Evolutionary conservation across 2,888 invertebrate genomes (phyloP), one percentile per base, ranked within the genome.

Genomic region (Brachylomia viminalis): DNA sequence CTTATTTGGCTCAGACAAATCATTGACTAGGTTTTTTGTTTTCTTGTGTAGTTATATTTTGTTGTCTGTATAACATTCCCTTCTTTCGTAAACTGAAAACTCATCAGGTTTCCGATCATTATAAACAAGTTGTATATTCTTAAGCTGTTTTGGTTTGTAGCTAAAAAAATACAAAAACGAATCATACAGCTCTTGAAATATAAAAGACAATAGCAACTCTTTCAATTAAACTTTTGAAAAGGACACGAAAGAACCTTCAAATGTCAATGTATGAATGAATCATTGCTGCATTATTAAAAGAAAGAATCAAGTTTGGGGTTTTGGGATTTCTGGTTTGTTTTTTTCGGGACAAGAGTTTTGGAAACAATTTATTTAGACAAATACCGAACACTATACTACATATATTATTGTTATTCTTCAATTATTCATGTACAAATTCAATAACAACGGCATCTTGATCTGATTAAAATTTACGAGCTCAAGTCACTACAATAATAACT

Each of bases 21-120:
- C 30, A 65, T 56, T 4, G 61, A 66, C 33, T n/a, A 56, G 23
- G 1, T 33, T 73, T 73, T 73, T n/a, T 47, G 20, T 54, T 66
- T 20, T 52, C 2, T 30, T 23, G 0, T 1, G 4, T 27, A 33
- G 8, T 54, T 47, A 20, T 20, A 23, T 23, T 23, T 38, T 6
- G 54, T 27, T 52, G 0, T 47, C 23, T 62, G 30, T 17, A 27
- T 42, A 23, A 42, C 7, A 42, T 13, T 47, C 10, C 2, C 33
- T 2, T n/a, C 13, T 45, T 15, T 20, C 15, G 0, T 27, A 20
- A 20, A 56, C 13, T n/a, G 0, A 23, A 42, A 17, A 27, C 2
- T 20, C 15, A 17, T 42, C 15, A 27, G 4, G 1, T n/a, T 8
- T 20, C 6, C 2, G 15, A 33, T 66, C 6, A 33, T 6, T 30